Conservation (phyloP, 2,113 vertebrate genomes). For the Pholis gunnellus region DNA sequence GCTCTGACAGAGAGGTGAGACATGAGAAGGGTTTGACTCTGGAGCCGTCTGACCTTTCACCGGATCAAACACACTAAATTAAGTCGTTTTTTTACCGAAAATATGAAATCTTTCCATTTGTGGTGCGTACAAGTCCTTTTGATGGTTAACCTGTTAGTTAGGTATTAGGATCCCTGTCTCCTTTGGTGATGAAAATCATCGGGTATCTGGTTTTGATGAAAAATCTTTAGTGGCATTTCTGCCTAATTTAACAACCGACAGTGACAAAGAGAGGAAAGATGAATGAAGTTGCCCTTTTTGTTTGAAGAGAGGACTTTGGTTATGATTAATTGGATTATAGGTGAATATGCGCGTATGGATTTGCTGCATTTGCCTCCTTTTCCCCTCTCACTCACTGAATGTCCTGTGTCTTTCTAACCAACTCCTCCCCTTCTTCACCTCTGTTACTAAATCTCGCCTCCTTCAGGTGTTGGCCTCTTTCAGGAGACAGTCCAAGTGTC, state of each 20-base stretch:
- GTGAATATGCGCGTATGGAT: neutral
- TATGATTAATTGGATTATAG: neutral
- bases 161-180: neutral
- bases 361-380: neutral
- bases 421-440: neutral
- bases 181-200: neutral
- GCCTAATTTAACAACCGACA: neutral
- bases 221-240: neutral
- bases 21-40: neutral
- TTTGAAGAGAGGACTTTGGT: neutral
- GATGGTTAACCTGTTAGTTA: neutral
- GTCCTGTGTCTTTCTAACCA: neutral
- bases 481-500: conserved; percentile 72
- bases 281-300: neutral
- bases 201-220: neutral
- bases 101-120: neutral
- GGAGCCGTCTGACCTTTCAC: neutral
- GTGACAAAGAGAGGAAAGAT: neutral
- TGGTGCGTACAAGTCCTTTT: neutral
- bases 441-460: neutral
- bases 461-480: conserved; percentile 86
- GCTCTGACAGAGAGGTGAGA: conserved; percentile 88
- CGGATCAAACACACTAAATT: neutral
- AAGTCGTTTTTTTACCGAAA: neutral
- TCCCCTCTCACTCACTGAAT: neutral